phyloP scores from a whole-genome alignment of 2,888 invertebrate genomes.

The Drosophila neutralis region DNA sequence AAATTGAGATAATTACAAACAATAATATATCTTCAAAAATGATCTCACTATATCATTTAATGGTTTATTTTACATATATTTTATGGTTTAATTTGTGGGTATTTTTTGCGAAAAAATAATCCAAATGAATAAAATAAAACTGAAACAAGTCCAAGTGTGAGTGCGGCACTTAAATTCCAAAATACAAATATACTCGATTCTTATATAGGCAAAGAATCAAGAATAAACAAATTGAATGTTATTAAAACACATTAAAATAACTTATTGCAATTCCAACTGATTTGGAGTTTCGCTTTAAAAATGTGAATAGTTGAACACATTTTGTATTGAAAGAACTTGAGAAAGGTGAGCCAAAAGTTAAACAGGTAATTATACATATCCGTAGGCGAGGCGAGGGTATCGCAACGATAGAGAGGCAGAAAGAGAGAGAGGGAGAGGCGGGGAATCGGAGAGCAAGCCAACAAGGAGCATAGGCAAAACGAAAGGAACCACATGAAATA shows the following conservation, averaged over 20 bases:
- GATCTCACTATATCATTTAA: background rate
- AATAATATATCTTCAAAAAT: background rate
- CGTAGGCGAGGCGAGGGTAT: conserved; percentile 11
- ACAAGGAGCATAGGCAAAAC: conserved; percentile 2
- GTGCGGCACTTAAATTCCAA: background rate
- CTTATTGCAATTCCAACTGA: background rate
- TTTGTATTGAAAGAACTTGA: background rate
- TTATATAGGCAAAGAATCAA: no score
- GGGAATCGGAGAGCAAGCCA: background rate
- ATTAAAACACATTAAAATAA: background rate
- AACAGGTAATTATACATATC: conserved; percentile 33
- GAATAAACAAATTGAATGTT: background rate
- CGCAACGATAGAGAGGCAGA: background rate
- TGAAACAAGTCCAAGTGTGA: background rate
- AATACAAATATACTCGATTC: background rate
- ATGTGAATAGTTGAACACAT: background rate
- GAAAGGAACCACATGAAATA: background rate
- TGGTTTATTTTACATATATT: background rate
- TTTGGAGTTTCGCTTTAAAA: background rate
- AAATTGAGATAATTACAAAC: background rate
- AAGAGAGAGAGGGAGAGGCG: no score
- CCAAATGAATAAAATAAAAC: background rate
- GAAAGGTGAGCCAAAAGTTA: background rate
- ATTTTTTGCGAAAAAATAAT: background rate
- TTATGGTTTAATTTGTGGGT: background rate